Percentiles rank a stretch among this genome's conserved stretches.
Evolutionary conservation across 1,140 invertebrate genomes (phyloP).

Genomic region (Bicyclus anynana): DNA sequence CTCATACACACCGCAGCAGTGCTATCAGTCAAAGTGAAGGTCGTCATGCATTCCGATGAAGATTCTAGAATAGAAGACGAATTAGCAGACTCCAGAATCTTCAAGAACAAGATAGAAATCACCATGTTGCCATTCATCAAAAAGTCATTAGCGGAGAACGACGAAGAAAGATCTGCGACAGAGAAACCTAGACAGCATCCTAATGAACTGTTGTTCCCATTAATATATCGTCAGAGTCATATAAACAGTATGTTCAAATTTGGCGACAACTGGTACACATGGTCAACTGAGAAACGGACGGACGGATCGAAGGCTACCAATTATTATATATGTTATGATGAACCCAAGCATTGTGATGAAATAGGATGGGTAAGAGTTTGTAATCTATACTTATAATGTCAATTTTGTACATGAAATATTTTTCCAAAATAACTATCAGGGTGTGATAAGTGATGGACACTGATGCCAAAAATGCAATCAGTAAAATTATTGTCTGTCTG

Average conservation of each 20-base stretch:
- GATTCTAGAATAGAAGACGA: conserved; percentile 58
- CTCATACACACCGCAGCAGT: conserved; percentile 29
- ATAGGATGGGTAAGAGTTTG: conserved; percentile 56
- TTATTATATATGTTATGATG: conserved; percentile 65
- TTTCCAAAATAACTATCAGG: no score
- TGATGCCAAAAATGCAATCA: no score
- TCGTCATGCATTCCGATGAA: conserved; percentile 62
- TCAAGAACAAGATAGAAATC: conserved; percentile 35
- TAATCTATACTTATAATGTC: no score
- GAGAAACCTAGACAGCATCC: conserved; percentile 51
- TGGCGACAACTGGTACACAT: conserved; percentile 67
- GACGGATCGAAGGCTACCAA: conserved; percentile 57
- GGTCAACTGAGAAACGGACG: conserved; percentile 55
- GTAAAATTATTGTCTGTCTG: no score
- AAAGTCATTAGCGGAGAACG: conserved; percentile 33
- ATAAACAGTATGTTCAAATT: conserved; percentile 70
- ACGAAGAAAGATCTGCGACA: conserved; percentile 44
- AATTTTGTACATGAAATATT: no score
- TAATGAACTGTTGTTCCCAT: conserved; percentile 59
- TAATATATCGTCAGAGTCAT: conserved; percentile 59
- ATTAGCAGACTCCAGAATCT: conserved; percentile 44
- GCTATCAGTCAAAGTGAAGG: conserved; percentile 61
- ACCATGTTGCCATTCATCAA: conserved; percentile 52
- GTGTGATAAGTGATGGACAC: no score
- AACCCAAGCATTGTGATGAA: conserved; percentile 64